phyloP scores from a whole-genome alignment of 2,797 vertebrate species.

The Pygocentrus nattereri region DNA sequence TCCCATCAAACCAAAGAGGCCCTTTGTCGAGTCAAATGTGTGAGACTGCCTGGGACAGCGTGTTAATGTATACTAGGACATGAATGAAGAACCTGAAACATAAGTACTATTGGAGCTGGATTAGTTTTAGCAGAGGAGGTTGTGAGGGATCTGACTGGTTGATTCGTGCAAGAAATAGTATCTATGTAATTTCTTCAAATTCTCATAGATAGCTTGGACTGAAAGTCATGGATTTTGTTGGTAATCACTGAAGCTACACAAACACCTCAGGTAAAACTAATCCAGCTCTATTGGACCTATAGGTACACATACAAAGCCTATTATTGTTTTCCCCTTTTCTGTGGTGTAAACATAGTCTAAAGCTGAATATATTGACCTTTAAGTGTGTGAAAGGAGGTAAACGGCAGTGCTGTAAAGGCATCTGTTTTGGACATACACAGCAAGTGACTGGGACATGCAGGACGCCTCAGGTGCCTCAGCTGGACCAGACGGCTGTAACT shows the following conservation, averaged over 20 bases:
- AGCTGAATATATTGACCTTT: slow-evolving; percentile 24
- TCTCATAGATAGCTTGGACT: background rate
- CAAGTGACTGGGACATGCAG: slow-evolving; percentile 13
- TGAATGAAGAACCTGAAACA: slow-evolving; percentile 9
- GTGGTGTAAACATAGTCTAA: slow-evolving; percentile 26
- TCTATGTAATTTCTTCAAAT: background rate
- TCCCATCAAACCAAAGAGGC: slow-evolving; percentile 99
- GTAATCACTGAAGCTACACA: background rate
- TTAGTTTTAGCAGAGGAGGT: background rate
- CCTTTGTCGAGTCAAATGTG: slow-evolving; percentile 98
- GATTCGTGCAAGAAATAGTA: background rate
- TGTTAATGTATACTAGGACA: slow-evolving; percentile 25
- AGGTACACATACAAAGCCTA: background rate
- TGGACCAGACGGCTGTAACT: slow-evolving; percentile 35
- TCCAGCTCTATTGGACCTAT: background rate
- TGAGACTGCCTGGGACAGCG: slow-evolving; percentile 68
- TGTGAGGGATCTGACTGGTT: background rate
- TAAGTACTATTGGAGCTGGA: background rate
- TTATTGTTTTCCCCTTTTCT: background rate
- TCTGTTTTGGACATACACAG: slow-evolving; percentile 72
- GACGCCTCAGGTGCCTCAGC: slow-evolving; percentile 1
- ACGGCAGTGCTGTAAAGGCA: slow-evolving; percentile 64
- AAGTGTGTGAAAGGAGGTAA: slow-evolving; percentile 53
- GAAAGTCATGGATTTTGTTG: background rate
- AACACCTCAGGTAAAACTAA: background rate